A percentile compares a stretch with the other conserved stretches of the same genome.
Conservation (phyloP, 1,140 invertebrate species). For the Stegodyphus mimosarum region DNA sequence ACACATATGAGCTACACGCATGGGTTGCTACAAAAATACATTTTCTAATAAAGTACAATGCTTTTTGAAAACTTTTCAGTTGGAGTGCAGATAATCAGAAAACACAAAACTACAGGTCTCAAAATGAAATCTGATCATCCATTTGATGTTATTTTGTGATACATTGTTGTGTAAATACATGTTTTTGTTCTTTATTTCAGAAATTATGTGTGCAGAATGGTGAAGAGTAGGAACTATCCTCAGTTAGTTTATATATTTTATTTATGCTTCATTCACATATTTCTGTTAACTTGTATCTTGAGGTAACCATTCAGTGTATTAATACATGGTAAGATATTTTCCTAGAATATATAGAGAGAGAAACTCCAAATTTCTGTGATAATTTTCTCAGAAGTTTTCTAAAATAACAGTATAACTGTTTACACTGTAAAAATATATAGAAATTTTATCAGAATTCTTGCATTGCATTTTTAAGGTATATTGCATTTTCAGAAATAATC, state of each 20-base stretch:
- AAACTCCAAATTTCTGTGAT: too few relatives aligned
- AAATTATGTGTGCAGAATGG: constrained; percentile 29
- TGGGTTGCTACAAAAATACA: too few relatives aligned
- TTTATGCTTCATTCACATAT: constrained; percentile 37
- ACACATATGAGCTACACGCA: too few relatives aligned
- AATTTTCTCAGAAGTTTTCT: too few relatives aligned
- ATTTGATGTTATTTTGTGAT: background rate
- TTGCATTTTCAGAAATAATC: too few relatives aligned
- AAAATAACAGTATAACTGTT: too few relatives aligned
- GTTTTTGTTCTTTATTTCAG: constrained; percentile 26
- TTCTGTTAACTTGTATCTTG: constrained; percentile 32
- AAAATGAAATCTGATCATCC: background rate
- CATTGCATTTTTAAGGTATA: too few relatives aligned
- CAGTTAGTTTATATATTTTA: constrained; percentile 49
- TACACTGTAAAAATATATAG: too few relatives aligned
- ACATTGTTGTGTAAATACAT: background rate
- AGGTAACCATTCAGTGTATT: constrained; percentile 1
- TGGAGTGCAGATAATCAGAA: background rate
- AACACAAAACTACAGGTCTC: background rate
- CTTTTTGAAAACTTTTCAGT: background rate
- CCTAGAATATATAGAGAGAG: background rate
- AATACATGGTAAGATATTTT: background rate
- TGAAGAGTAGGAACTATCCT: constrained; percentile 44
- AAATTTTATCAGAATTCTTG: too few relatives aligned
- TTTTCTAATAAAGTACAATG: background rate